Conservation (phyloP, 1,140 invertebrate species). For the Drosophila pandora region DNA sequence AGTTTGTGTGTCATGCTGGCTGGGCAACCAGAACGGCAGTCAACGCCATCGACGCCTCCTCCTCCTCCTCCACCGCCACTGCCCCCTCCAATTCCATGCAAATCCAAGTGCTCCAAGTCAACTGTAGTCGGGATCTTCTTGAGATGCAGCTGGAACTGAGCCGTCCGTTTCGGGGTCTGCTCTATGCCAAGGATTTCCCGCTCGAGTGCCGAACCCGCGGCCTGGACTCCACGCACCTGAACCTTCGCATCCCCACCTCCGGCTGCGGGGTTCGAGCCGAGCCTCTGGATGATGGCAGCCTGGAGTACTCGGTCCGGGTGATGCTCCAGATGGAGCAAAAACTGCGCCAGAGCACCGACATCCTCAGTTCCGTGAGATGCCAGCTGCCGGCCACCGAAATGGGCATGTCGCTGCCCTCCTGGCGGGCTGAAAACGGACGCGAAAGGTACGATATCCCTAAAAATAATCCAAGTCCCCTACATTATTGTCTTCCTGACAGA, state of each 20-base stretch:
- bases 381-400: constrained; percentile 77
- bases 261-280: constrained; percentile 88
- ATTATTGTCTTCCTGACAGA: constrained; percentile 33
- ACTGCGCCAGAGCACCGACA: constrained; percentile 88
- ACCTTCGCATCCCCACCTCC: constrained; percentile 87
- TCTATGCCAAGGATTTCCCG: constrained; percentile 89
- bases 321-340: constrained; percentile 89
- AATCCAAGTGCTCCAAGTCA: constrained; percentile 62
- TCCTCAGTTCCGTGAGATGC: constrained; percentile 86
- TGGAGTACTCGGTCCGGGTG: constrained; percentile 87
- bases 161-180: constrained; percentile 87
- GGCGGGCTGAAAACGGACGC: constrained; percentile 24
- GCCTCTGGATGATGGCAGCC: constrained; percentile 83
- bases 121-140: constrained; percentile 86
- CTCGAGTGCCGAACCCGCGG: constrained; percentile 86
- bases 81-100: constrained; percentile 35
- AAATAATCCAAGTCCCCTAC: neutral
- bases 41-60: constrained; percentile 15
- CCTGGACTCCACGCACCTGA: constrained; percentile 83
- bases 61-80: constrained; percentile 1
- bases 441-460: constrained; percentile 45
- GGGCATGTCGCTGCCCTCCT: constrained; percentile 65
- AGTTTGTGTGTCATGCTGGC: constrained; percentile 72
- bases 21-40: constrained; percentile 74
- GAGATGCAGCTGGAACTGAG: constrained; percentile 85